Base-by-base conservation (phyloP, 2,797 vertebrate genomes). In the Ctenopoma multispine region DNA sequence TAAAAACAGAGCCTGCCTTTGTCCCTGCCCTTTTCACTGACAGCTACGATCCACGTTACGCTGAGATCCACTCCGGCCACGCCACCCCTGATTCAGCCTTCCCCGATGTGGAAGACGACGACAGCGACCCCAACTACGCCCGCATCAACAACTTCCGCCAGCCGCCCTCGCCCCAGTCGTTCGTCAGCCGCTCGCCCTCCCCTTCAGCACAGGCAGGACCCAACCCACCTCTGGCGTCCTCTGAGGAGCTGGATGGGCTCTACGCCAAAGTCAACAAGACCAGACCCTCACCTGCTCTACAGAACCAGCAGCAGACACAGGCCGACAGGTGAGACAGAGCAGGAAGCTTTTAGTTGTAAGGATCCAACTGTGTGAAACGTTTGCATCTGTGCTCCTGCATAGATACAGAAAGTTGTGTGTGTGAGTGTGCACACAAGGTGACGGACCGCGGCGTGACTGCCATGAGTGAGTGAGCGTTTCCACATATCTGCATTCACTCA, bases 241-340 rank as follows among this genome's bases (percentile, higher is more conserved):
- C 92, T 1, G 95, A 96, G 68, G 96, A 96, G 11, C 90, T 96
- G 51, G 92, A 98, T 38, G 95, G 95, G 43, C 92, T 99, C 15
- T 98, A 99, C 75, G 96, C 97, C 76, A 97, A 97, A 88, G 95
- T 99, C 90, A 98, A 97, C 94, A 99, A 97, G 89, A 43, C 72
- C 38, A 94, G 95, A 61, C 90, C 93, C 13, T 94, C 94, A 18
- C 87, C 92, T 0, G 31, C 61, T 41, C 89, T 31, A 27, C 91
- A 82, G 70, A 91, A 54, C 69, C 85, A 72, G 70, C 68, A 75
- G 54, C 95, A 95, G 86, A 93, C 69, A 0, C 81, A 92, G 92
- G 94, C 95, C 74, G 89, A 87, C 76, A 77, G 84, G 89, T 90
- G 51, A 82, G 78, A 18, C 7, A 15, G 7, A 5, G 20, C 14